Percentiles rank a stretch among this genome's conserved stretches.
phyloP scores from a whole-genome alignment of 2,113 vertebrate genomes.

The Actenoides lindsayi region DNA sequence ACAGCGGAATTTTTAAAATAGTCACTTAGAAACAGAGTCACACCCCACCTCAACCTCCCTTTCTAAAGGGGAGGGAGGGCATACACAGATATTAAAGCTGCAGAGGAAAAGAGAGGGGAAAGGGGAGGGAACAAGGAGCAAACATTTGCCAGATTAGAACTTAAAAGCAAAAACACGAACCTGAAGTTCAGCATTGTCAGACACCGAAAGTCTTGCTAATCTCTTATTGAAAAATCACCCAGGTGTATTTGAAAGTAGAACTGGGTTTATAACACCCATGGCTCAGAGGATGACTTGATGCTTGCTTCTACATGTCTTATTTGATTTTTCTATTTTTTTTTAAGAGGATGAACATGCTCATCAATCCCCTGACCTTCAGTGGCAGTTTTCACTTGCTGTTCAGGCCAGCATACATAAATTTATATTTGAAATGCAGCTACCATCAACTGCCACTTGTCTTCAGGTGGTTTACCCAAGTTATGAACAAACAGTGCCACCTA shows the following conservation, averaged over 20 bases:
- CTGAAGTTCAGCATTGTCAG: not conserved
- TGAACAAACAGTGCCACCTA: conserved; percentile 25
- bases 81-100: not conserved
- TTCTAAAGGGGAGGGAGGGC: not conserved
- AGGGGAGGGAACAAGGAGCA: not conserved
- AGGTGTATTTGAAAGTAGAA: not conserved
- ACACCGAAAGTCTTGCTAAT: not conserved
- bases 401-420: not conserved
- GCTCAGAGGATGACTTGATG: not conserved
- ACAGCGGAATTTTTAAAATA: not conserved
- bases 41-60: not conserved
- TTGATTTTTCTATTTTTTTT: not conserved
- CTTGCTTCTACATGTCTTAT: not conserved
- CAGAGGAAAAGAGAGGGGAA: not conserved
- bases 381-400: not conserved
- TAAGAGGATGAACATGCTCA: not conserved
- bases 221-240: not conserved
- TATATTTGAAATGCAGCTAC: not conserved
- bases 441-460: not conserved
- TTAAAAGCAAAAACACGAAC: not conserved
- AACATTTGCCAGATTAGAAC: not conserved
- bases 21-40: not conserved
- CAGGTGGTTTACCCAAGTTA: not conserved
- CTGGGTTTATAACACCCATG: not conserved
- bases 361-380: not conserved